phyloP scores from a whole-genome alignment of 2,888 invertebrate genomes.

The Sclerodermus sp. region DNA sequence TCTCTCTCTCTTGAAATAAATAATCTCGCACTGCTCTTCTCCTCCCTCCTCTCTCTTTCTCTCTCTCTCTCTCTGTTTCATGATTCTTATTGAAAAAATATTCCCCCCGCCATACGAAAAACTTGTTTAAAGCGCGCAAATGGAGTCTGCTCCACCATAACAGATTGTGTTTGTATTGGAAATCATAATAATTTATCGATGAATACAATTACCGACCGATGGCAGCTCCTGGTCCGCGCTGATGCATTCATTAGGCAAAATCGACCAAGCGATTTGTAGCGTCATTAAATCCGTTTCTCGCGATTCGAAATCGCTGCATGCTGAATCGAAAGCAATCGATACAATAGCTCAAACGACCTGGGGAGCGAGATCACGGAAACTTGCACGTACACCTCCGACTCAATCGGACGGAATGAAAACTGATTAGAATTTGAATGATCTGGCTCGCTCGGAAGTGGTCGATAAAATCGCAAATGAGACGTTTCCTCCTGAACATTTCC shows the following conservation, averaged over 20 bases:
- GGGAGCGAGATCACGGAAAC: too few species aligned
- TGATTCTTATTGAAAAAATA: too few species aligned
- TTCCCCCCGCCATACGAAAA: too few species aligned
- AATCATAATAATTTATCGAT: not conserved
- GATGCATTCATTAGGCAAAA: not conserved
- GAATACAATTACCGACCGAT: not conserved
- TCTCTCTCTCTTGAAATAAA: too few species aligned
- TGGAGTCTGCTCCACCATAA: too few species aligned
- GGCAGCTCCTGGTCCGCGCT: not conserved
- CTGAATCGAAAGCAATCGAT: not conserved
- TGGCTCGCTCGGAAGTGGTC: constrained; percentile 29
- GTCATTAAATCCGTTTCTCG: not conserved
- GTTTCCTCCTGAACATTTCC: not conserved
- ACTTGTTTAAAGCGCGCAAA: too few species aligned
- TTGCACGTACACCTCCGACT: not conserved
- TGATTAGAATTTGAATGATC: constrained; percentile 40
- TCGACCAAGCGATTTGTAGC: not conserved
- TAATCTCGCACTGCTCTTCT: too few species aligned
- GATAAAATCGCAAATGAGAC: constrained; percentile 19
- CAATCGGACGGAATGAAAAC: constrained; percentile 31
- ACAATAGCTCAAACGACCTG: not conserved
- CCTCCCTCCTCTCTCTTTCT: too few species aligned
- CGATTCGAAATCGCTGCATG: not conserved
- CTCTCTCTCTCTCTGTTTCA: too few species aligned
- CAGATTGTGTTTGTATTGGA: too few species aligned